A percentile compares a stretch with the other conserved stretches of the same genome.
Conservation (phyloP, 2,113 vertebrate species). For the Cephalopterus ornatus region DNA sequence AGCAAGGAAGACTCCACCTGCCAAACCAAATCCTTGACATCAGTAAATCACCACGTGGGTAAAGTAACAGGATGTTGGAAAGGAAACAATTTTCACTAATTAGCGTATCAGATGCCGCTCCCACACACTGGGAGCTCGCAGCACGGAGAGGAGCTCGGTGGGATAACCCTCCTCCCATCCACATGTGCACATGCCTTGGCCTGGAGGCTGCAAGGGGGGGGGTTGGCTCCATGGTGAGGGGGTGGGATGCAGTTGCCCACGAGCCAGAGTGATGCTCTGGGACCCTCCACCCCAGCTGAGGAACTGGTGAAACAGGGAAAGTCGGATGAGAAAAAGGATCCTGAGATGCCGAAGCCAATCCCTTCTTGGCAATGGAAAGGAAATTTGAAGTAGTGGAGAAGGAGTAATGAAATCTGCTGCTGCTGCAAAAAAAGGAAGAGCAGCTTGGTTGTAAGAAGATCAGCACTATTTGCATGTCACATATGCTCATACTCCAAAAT, state of each 20-base stretch:
- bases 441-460: not conserved
- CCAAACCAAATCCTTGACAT: constrained; percentile 3
- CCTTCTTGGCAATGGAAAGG: not conserved
- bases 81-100: constrained; percentile 25
- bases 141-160: not conserved
- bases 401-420: not conserved
- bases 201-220: not conserved
- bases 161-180: not conserved
- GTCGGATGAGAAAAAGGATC: not conserved
- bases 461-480: not conserved
- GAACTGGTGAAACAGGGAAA: not conserved
- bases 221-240: not conserved
- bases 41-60: constrained; percentile 28
- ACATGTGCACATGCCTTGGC: rapidly evolving
- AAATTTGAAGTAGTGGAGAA: not conserved
- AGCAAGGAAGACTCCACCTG: not conserved
- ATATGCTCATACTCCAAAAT: not conserved
- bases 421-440: not conserved
- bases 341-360: not conserved
- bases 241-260: not conserved
- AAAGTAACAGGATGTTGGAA: constrained; percentile 67
- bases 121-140: not conserved
- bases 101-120: not conserved
- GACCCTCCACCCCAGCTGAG: not conserved
- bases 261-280: rapidly evolving